Conservation (phyloP, 92 coral and sea anemone species). For the Porites divaricata region DNA sequence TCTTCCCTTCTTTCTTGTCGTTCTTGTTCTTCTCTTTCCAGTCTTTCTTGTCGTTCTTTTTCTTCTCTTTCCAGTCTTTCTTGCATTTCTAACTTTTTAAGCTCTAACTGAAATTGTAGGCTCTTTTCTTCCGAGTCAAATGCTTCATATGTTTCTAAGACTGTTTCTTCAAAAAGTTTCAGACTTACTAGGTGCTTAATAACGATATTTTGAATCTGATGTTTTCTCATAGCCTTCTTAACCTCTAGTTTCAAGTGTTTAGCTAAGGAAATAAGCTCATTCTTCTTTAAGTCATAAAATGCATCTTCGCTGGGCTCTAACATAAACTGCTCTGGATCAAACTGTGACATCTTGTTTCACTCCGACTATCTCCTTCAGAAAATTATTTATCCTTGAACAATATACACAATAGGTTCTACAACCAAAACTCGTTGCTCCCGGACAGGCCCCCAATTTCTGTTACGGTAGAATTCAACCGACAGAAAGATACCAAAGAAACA, state of each 20-base stretch:
- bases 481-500: not conserved
- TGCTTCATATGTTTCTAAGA: too few species aligned
- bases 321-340: not conserved
- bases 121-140: too few species aligned
- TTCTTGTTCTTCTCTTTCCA: too few species aligned
- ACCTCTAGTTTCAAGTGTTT: not conserved
- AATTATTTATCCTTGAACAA: not conserved
- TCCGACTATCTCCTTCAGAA: not conserved
- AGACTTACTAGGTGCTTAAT: too few species aligned
- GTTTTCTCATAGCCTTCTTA: not conserved
- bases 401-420: not conserved
- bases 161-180: too few species aligned
- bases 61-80: too few species aligned
- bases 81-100: too few species aligned
- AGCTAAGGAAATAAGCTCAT: not conserved
- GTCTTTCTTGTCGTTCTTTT: too few species aligned
- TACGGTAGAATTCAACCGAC: not conserved
- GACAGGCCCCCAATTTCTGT: slow-evolving; percentile 10
- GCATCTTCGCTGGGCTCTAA: not conserved
- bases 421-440: not conserved
- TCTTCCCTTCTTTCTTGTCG: too few species aligned
- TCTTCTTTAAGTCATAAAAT: not conserved
- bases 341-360: not conserved
- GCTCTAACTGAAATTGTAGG: too few species aligned
- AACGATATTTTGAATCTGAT: too few species aligned